Evolutionary conservation across 2,797 vertebrate genomes (phyloP).

Genomic region (Melanotaenia trifasciata): DNA sequence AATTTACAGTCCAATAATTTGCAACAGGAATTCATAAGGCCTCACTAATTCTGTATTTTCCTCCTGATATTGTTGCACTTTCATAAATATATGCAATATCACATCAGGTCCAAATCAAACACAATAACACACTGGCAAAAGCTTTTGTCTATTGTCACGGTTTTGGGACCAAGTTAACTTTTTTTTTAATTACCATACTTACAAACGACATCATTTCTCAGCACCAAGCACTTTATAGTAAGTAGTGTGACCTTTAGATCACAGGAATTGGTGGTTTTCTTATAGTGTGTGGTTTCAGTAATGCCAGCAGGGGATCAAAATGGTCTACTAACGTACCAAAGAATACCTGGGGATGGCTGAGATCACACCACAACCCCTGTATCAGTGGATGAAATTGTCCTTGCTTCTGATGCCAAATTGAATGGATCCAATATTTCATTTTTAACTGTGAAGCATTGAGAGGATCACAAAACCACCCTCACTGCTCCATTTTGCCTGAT

Average conservation of each 20-base stretch:
- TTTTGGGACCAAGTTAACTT: not conserved
- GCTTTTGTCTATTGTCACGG: not conserved
- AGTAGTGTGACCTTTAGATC: not conserved
- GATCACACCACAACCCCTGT: not conserved
- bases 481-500: not conserved
- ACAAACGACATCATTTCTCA: not conserved
- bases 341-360: too few relatives aligned
- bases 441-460: not conserved
- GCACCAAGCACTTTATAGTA: not conserved
- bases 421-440: not conserved
- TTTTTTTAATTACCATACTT: not conserved
- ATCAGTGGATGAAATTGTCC: not conserved
- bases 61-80: not conserved
- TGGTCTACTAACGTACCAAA: not conserved
- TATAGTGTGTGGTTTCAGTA: not conserved
- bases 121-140: not conserved
- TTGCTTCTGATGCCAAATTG: not conserved
- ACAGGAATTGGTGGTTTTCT: not conserved
- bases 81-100: not conserved
- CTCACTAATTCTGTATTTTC: not conserved
- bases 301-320: not conserved
- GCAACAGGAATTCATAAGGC: constrained; percentile 44
- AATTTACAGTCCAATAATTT: constrained; percentile 43
- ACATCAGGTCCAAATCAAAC: not conserved
- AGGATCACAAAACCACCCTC: not conserved